Base-by-base conservation (phyloP, 2,888 invertebrate species). In the Neocrepidodera transversa region DNA sequence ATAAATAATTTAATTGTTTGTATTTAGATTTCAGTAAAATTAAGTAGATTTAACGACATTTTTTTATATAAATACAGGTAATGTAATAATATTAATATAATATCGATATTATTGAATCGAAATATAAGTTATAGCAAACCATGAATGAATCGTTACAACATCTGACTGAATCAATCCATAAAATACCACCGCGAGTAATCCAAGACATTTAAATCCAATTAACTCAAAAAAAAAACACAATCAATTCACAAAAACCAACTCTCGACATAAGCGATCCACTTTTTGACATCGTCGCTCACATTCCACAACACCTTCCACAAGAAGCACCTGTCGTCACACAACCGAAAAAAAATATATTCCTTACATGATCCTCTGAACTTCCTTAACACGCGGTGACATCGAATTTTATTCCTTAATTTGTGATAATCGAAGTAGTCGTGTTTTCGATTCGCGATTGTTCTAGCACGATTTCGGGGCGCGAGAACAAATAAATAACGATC, bases 401-500 rank as follows among this genome's bases (percentile, higher is more conserved):
- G 10, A 4, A 30, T 30, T 35, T 35, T 35, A 35, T 13, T 14
- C 35, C 14, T 11, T 2, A 2, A 35, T 13, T 35, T 4, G 35
- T 5, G 13, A 13, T 14, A 13, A 35, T 35, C 35, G 23, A 32
- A 38, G 32, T 58, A 55, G 52, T 17, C 55, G 50, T 52, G 52
- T 18, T 18, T 28, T 43, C 26, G 52, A 60, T 63, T 64, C 61
- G 66, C 65, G 63, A 67, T 71, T 68, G 67, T 69, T 69, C 66
- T 62, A 65, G 70, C 71, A 70, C 69, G 68, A 72, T 67, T 64
- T 60, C 60, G 62, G 66, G 64, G 64, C 68, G n/a, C n/a, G 66
- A 60, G 67, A 62, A 67, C 64, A 63, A 64, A 68, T 62, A 65
- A 69, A 71, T 66, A 66, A 68, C 70, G 52, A 70, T 68, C 70